These are phyloP conservation scores for Sinodicranocentrus sp. DNA, from an alignment of 2,888 invertebrate species.

Conservation along the genomic window DNA sequence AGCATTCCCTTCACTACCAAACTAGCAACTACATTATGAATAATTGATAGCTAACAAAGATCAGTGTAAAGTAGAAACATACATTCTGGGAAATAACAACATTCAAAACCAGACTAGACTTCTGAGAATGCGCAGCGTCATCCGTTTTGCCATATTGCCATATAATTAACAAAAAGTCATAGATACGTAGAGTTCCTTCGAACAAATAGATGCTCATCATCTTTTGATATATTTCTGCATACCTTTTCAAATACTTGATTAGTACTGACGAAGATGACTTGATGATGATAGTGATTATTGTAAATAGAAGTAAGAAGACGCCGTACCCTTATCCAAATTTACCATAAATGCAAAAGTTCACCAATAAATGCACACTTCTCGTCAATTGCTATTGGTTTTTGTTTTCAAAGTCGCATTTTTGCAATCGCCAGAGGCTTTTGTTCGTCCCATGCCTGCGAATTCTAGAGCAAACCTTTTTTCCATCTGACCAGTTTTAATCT, in stretches of 20 bases:
- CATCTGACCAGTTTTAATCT: conserved; percentile 22
- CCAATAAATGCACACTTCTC: neutral
- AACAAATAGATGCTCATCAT: neutral
- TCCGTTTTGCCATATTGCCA: neutral
- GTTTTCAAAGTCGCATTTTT: neutral
- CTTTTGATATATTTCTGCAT: too few relatives aligned
- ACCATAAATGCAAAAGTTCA: too few relatives aligned
- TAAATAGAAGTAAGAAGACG: neutral
- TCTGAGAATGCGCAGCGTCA: neutral
- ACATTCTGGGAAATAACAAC: conserved; percentile 14
- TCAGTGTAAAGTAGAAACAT: too few relatives aligned
- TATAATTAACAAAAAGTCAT: conserved; percentile 19
- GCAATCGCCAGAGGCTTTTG: neutral
- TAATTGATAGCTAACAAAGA: too few relatives aligned
- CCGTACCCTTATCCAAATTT: too few relatives aligned
- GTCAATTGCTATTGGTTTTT: conserved; percentile 32
- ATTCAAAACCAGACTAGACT: conserved; percentile 23
- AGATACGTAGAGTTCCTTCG: conserved; percentile 1
- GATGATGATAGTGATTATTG: conserved; percentile 14
- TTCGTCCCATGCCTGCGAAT: neutral
- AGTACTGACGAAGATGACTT: neutral
- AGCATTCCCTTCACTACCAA: too few relatives aligned
- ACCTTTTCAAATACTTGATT: neutral
- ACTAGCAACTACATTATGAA: too few relatives aligned
- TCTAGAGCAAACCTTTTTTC: conserved; percentile 15